Percentiles rank a stretch among this genome's conserved stretches.
Evolutionary conservation across 2,888 invertebrate genomes (phyloP).

Genomic region (Limnephilus lunatus): DNA sequence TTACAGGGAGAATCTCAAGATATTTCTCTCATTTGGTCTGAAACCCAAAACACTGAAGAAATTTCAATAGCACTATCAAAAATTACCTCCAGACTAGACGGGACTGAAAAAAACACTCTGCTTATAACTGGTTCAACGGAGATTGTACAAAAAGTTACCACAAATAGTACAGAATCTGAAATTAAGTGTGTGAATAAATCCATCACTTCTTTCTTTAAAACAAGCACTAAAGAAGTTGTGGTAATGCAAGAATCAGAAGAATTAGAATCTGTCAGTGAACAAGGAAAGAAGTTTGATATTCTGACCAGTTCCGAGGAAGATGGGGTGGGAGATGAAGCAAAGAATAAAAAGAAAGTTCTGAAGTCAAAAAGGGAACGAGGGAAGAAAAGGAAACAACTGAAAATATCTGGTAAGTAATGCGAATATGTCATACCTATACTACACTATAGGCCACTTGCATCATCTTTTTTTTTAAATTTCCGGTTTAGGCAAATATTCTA

Average conservation of each 20-base stretch:
- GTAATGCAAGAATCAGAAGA: not conserved
- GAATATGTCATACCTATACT: not conserved
- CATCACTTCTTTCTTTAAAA: constrained; percentile 44
- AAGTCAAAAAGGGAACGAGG: constrained; percentile 65
- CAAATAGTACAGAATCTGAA: not conserved
- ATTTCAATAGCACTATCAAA: constrained; percentile 28
- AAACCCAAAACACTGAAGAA: constrained; percentile 50
- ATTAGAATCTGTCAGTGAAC: constrained; percentile 9
- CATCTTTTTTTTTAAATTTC: no score
- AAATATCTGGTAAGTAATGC: constrained; percentile 72
- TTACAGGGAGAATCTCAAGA: constrained; percentile 53
- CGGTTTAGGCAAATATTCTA: no score
- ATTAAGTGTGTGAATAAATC: not conserved
- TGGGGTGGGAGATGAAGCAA: not conserved
- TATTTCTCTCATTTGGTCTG: constrained; percentile 56
- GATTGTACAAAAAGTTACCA: not conserved
- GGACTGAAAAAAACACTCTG: not conserved
- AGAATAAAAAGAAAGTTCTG: constrained; percentile 66
- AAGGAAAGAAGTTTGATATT: constrained; percentile 54
- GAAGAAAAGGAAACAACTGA: constrained; percentile 74
- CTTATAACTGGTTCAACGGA: not conserved
- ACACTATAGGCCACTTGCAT: no score
- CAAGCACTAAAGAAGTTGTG: constrained; percentile 8
- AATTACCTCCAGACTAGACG: not conserved
- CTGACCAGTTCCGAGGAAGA: constrained; percentile 59